Percentiles rank a stretch among this genome's conserved stretches.
Evolutionary conservation across 2,113 vertebrate species (phyloP).

Genomic region (Mustelus asterias): DNA sequence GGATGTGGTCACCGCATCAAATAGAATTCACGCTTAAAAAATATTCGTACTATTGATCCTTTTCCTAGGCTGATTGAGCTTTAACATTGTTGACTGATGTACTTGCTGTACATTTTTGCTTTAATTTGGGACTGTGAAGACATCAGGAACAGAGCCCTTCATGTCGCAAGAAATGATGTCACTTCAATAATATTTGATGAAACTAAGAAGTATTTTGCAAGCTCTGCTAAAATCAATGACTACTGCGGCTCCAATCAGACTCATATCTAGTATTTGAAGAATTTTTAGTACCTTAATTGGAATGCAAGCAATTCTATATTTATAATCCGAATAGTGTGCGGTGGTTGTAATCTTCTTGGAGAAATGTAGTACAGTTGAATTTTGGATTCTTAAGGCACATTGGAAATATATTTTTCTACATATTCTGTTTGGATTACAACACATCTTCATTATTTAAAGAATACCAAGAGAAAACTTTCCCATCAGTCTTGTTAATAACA

Average conservation of each 20-base stretch:
- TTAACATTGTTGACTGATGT: neutral
- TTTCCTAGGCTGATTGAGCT: neutral
- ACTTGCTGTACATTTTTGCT: neutral
- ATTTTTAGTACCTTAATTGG: neutral
- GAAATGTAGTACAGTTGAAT: neutral
- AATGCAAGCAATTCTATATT: neutral
- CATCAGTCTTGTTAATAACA: neutral
- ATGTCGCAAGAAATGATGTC: neutral
- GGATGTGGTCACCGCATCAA: neutral
- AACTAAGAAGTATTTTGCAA: neutral
- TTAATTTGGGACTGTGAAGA: neutral
- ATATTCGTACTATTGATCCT: neutral
- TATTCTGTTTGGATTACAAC: neutral
- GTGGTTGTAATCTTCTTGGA: too few relatives aligned
- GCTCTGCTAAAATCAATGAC: neutral
- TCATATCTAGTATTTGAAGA: too few relatives aligned
- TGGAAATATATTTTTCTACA: neutral
- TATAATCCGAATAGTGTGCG: neutral
- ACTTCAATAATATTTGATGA: neutral
- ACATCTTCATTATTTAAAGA: neutral
- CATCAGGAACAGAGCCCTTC: neutral
- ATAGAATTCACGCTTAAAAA: neutral
- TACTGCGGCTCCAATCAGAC: neutral
- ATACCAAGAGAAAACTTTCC: neutral
- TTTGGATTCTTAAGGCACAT: constrained; percentile 9